These are phyloP conservation scores for Chelmon rostratus DNA, from an alignment of 2,797 vertebrate genomes.

Conservation along the genomic window DNA sequence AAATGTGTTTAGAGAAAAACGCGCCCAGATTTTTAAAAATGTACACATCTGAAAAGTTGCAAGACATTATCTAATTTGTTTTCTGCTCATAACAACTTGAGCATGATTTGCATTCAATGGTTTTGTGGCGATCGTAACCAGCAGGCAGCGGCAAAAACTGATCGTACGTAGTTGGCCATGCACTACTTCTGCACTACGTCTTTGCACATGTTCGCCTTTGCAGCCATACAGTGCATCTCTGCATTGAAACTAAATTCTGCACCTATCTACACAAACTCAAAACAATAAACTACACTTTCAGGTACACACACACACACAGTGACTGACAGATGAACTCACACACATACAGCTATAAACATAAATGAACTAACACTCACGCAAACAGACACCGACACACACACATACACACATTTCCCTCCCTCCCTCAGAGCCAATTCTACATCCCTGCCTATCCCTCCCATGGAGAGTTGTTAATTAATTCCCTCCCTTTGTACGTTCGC, in stretches of 20 bases:
- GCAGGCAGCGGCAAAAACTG: no score
- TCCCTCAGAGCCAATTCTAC: conserved; percentile 70
- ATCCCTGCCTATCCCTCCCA: conserved; percentile 73
- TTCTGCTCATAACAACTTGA: background rate
- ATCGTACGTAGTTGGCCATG: background rate
- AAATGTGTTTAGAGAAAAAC: background rate
- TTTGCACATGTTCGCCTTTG: background rate
- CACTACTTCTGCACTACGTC: background rate
- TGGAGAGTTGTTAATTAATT: conserved; percentile 83
- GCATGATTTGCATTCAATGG: background rate
- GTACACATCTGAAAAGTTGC: no score
- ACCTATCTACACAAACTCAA: conserved; percentile 9
- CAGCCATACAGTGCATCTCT: background rate
- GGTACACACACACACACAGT: conserved; percentile 2
- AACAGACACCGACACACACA: conserved; percentile 26
- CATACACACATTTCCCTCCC: conserved; percentile 11
- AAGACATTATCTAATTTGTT: no score
- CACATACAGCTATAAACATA: conserved; percentile 38
- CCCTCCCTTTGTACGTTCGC: conserved; percentile 79
- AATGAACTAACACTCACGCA: conserved; percentile 27
- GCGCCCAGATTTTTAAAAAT: no score
- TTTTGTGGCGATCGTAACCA: no score
- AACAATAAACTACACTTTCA: background rate
- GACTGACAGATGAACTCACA: conserved; percentile 53
- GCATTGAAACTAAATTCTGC: background rate